Evolutionary conservation across 2,797 vertebrate genomes (phyloP).

Genomic region (Heterohyrax brucei): DNA sequence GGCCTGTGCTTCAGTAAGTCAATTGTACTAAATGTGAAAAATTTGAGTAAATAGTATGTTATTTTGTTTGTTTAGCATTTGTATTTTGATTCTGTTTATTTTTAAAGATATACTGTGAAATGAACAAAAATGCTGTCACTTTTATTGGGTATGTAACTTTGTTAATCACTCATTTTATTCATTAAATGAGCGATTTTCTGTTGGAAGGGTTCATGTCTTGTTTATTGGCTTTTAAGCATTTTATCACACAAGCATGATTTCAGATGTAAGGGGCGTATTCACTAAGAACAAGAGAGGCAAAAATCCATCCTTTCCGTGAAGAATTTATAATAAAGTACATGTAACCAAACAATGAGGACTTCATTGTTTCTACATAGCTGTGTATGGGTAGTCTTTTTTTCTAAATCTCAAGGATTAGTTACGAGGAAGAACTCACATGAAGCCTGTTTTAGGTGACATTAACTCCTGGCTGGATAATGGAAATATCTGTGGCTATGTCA

Average conservation of each 20-base stretch:
- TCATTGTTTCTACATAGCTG: slow-evolving; percentile 55
- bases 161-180: slow-evolving; percentile 56
- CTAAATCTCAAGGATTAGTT: slow-evolving; percentile 25
- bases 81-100: slow-evolving; percentile 8
- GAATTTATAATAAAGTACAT: slow-evolving; percentile 62
- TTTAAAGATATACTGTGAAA: slow-evolving; percentile 37
- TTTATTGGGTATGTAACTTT: slow-evolving; percentile 56
- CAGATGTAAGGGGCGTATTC: slow-evolving; percentile 57
- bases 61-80: background rate
- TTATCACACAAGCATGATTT: slow-evolving; percentile 51
- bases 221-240: slow-evolving; percentile 67
- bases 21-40: slow-evolving; percentile 54
- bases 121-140: slow-evolving; percentile 43
- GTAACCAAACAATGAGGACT: slow-evolving; percentile 58
- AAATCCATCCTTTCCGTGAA: slow-evolving; percentile 59
- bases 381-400: slow-evolving; percentile 27
- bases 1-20: slow-evolving; percentile 96
- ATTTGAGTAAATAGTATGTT: slow-evolving; percentile 20
- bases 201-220: slow-evolving; percentile 43
- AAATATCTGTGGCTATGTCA: background rate
- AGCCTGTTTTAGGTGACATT: slow-evolving; percentile 11
- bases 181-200: slow-evolving; percentile 66
- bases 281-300: slow-evolving; percentile 35
- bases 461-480: background rate
- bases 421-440: background rate